These are phyloP conservation scores for Jacana jacana DNA, from an alignment of 2,113 vertebrate species.

Conservation along the genomic window DNA sequence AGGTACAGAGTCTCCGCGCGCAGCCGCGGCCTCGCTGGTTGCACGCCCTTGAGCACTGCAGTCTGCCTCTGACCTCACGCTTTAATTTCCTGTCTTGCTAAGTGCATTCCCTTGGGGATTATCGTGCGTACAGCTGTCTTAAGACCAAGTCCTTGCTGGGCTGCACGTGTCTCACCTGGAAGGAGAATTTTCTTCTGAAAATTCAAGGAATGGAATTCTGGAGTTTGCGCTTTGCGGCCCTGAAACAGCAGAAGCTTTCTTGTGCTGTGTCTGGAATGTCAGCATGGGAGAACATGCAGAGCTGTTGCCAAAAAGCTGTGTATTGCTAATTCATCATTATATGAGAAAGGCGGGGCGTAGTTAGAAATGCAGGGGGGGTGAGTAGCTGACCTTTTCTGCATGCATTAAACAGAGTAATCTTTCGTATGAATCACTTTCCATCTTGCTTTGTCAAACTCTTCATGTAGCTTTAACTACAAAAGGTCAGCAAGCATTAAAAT, in stretches of 20 bases:
- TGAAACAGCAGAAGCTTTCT: background rate
- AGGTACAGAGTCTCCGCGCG: slow-evolving; percentile 53
- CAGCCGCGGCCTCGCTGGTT: fast-evolving
- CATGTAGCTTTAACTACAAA: slow-evolving; percentile 19
- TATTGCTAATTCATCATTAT: slow-evolving; percentile 7
- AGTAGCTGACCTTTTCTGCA: slow-evolving; percentile 38
- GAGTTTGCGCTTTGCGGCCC: background rate
- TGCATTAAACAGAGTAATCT: background rate
- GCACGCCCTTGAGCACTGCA: background rate
- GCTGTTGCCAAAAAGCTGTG: background rate
- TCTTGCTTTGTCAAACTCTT: slow-evolving; percentile 37
- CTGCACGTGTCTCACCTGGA: fast-evolving
- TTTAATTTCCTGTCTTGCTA: background rate
- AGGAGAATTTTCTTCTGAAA: background rate
- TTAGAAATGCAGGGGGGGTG: background rate
- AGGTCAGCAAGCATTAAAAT: slow-evolving; percentile 46
- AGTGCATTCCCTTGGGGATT: background rate
- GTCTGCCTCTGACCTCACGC: background rate
- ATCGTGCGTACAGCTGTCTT: background rate
- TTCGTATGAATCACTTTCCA: slow-evolving; percentile 9
- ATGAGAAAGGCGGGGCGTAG: background rate
- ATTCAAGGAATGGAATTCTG: background rate
- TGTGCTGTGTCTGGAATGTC: background rate
- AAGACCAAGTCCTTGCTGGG: background rate
- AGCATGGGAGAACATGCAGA: background rate